A percentile compares a stretch with the other conserved stretches of the same genome.
Evolutionary conservation across 2,888 invertebrate species (phyloP).

Genomic region (Eurytoma californica): DNA sequence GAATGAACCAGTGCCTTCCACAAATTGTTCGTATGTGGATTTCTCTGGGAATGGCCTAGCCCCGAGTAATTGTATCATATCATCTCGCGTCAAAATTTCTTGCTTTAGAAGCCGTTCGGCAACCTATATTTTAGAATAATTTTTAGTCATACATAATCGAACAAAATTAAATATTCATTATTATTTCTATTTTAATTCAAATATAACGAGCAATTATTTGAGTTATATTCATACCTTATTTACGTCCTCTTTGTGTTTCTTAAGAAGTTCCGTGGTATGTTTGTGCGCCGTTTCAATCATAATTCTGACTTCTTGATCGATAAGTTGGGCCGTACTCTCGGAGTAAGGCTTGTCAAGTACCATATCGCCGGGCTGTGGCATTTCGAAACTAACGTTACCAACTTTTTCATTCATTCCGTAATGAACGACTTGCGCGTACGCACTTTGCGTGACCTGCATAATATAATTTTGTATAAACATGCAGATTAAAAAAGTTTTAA

Average conservation of each 20-base stretch:
- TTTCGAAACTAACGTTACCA: constrained; percentile 96
- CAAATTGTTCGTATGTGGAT: constrained; percentile 99
- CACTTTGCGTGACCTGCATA: constrained; percentile 86
- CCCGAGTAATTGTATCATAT: constrained; percentile 98
- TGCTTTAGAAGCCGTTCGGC: constrained; percentile 92
- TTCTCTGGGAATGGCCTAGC: constrained; percentile 97
- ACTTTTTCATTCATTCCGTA: constrained; percentile 99
- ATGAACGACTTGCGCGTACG: constrained; percentile 97
- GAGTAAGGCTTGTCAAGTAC: constrained; percentile 97
- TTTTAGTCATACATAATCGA: background rate
- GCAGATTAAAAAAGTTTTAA: background rate
- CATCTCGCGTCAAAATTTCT: constrained; percentile 95
- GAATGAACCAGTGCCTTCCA: constrained; percentile 97
- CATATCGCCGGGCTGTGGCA: constrained; percentile 95
- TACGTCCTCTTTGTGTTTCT: constrained; percentile 89
- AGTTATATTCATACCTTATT: constrained; percentile 80
- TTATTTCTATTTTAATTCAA: constrained; percentile 1
- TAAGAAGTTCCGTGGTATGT: constrained; percentile 86
- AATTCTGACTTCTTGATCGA: constrained; percentile 92
- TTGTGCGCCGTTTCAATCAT: constrained; percentile 88
- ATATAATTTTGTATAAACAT: background rate
- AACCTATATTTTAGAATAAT: constrained; percentile 74
- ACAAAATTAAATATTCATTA: background rate
- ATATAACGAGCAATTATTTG: background rate
- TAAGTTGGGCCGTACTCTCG: constrained; percentile 96